These are phyloP conservation scores for Nothobranchius furzeri DNA, from an alignment of 2,113 vertebrate species.

Conservation along the genomic window DNA sequence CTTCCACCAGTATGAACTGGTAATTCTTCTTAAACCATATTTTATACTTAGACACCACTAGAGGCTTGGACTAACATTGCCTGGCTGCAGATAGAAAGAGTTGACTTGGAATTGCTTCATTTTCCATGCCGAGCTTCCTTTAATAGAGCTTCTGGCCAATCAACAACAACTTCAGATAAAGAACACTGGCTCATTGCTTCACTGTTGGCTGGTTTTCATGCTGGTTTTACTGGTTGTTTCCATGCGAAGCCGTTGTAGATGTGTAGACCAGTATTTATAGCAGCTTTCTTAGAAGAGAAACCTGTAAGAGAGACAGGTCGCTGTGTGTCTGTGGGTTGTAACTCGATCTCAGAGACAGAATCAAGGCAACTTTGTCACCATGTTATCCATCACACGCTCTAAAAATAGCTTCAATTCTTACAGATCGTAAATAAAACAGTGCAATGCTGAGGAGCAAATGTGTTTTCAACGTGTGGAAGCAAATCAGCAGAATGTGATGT, in stretches of 20 bases:
- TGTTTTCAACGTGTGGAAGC: not conserved
- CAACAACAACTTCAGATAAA: constrained; percentile 34
- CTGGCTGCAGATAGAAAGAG: constrained; percentile 3
- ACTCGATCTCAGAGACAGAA: constrained; percentile 53
- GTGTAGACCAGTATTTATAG: constrained; percentile 63
- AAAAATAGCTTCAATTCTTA: constrained; percentile 21
- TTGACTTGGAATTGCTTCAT: constrained; percentile 2
- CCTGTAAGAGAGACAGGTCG: constrained; percentile 46
- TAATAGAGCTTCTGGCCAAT: constrained; percentile 16
- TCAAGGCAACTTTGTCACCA: constrained; percentile 62
- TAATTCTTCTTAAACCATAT: not conserved
- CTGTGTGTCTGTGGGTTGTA: constrained; percentile 39
- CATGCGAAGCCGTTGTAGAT: constrained; percentile 46
- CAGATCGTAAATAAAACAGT: constrained; percentile 16
- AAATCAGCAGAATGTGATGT: not conserved
- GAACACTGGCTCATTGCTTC: constrained; percentile 4
- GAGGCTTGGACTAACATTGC: not conserved
- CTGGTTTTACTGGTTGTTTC: constrained; percentile 24
- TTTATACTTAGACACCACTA: not conserved
- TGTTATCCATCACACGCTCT: constrained; percentile 34
- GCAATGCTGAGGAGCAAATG: not conserved
- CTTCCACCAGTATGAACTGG: too few relatives aligned
- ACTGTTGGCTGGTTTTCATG: constrained; percentile 18
- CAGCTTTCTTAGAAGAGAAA: constrained; percentile 59
- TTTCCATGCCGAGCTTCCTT: constrained; percentile 2